A percentile compares a stretch with the other conserved stretches of the same genome.
These are phyloP conservation scores for Emys orbicularis DNA, from an alignment of 2,797 vertebrate genomes.

Conservation along the genomic window DNA sequence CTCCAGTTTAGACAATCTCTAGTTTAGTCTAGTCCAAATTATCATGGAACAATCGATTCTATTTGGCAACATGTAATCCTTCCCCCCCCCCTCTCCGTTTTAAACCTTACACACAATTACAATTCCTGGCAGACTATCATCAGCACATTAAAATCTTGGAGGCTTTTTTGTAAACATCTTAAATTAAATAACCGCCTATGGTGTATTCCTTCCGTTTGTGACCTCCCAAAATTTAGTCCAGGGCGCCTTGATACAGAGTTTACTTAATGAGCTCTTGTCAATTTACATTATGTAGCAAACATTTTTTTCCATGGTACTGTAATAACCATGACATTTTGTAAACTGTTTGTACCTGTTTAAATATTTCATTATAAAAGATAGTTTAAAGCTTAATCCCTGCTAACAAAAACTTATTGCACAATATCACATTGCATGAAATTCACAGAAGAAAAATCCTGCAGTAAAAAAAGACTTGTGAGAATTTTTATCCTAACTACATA, in stretches of 20 bases:
- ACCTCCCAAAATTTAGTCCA: slow-evolving; percentile 15
- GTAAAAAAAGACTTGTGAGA: background rate
- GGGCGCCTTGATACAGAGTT: slow-evolving; percentile 27
- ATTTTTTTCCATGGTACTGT: background rate
- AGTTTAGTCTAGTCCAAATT: slow-evolving; percentile 61
- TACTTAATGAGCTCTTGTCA: background rate
- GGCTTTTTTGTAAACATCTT: slow-evolving; percentile 42
- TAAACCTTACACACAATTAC: slow-evolving; percentile 13
- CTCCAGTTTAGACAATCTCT: slow-evolving; percentile 61
- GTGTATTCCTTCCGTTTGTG: slow-evolving; percentile 24
- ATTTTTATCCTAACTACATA: background rate
- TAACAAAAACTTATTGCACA: background rate
- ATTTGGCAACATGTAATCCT: slow-evolving; percentile 50
- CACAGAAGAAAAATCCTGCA: background rate
- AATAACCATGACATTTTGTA: slow-evolving; percentile 15
- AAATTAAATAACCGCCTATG: slow-evolving; percentile 8
- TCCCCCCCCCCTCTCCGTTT: background rate
- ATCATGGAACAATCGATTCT: slow-evolving; percentile 44
- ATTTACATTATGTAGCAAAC: slow-evolving; percentile 20
- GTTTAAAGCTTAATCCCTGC: slow-evolving; percentile 20
- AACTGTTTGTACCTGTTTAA: slow-evolving; percentile 27
- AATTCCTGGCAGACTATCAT: slow-evolving; percentile 41
- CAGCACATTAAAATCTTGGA: slow-evolving; percentile 6
- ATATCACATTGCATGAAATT: background rate
- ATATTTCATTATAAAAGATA: slow-evolving; percentile 19